Base-by-base conservation (phyloP, 2,113 vertebrate species). In the Caloenas nicobarica region DNA sequence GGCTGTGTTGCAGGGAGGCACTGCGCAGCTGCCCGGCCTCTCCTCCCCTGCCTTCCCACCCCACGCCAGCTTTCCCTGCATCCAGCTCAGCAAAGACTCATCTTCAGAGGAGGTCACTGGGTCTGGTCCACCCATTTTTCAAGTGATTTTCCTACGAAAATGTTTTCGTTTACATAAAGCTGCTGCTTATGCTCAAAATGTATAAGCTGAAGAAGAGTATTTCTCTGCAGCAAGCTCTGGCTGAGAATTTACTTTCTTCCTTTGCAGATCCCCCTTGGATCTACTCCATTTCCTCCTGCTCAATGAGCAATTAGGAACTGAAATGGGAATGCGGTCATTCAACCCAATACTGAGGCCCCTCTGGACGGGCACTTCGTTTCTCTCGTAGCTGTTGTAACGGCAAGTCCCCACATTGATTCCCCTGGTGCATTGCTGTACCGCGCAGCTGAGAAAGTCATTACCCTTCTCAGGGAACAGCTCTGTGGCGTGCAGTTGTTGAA, bases 261-360 rank as follows among this genome's bases (percentile, higher is more conserved):
- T 84, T 83, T 79, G 65, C 61, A 90, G 82, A 86, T 93, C 72
- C 57, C 88, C n/a, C 65, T 46, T 42, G 86, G 82, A 91, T 89
- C 69, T 87, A 81, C 36, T 92, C 57, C 57, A 79, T 92, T 91
- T 95, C n/a, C 16, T 86, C 44, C 36, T 65, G 31, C 48, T 89
- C 21, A 29, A 11, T 81, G 80, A 81, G 36, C 90, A 92, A 72
- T 96, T 92, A 96, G 72, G 83, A 84, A 84, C 50, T 69, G 70
- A 95, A 91, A 94, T 81, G 57, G 73, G 65, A 93, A 74, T 72
- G 64, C 51, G 81, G 87, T 89, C 1, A 0, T 79, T 91, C 77
- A 81, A n/a, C 28, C 82, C 88, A 69, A 17, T 22, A 65, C 48
- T 15, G 57, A 79, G 61, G 69, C 44, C 83, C 58, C 95, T 50